Evolutionary conservation across 2,888 invertebrate species (phyloP).

Genomic region (Mythimna pallens): DNA sequence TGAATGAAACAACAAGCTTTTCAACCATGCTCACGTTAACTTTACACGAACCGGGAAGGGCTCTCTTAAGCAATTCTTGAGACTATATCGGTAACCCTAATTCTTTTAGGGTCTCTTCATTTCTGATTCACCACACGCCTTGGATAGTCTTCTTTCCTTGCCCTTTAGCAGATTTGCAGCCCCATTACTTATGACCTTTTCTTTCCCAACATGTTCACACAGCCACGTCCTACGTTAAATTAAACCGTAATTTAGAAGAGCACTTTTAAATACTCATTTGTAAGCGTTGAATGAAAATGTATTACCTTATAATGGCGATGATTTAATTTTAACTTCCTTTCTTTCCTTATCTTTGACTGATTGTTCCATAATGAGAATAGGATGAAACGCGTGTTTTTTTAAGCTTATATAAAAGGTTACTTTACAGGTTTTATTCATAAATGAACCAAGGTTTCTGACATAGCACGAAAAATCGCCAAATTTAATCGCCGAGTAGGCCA

Average conservation of each 20-base stretch:
- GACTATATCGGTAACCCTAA: too few relatives aligned
- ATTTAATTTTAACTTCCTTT: constrained; percentile 61
- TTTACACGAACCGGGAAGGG: too few relatives aligned
- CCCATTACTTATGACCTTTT: background rate
- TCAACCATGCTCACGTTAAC: too few relatives aligned
- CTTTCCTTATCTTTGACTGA: constrained; percentile 55
- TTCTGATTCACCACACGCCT: background rate
- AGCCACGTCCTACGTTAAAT: constrained; percentile 20
- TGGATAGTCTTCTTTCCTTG: background rate
- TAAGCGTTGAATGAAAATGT: constrained; percentile 56
- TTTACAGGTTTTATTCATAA: background rate
- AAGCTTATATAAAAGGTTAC: background rate
- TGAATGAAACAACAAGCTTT: too few relatives aligned
- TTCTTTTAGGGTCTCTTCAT: background rate
- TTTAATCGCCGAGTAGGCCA: too few relatives aligned
- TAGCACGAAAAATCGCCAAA: too few relatives aligned
- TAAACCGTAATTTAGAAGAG: constrained; percentile 53
- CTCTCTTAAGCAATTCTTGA: too few relatives aligned
- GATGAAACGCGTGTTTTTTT: constrained; percentile 32
- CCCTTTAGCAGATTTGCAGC: background rate
- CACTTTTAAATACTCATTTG: constrained; percentile 61
- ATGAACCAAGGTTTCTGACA: too few relatives aligned
- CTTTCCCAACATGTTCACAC: constrained; percentile 12
- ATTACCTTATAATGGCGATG: constrained; percentile 53
- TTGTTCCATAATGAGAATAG: constrained; percentile 46